Conservation (phyloP, 2,797 vertebrate species). For the Myotis vivesi region DNA sequence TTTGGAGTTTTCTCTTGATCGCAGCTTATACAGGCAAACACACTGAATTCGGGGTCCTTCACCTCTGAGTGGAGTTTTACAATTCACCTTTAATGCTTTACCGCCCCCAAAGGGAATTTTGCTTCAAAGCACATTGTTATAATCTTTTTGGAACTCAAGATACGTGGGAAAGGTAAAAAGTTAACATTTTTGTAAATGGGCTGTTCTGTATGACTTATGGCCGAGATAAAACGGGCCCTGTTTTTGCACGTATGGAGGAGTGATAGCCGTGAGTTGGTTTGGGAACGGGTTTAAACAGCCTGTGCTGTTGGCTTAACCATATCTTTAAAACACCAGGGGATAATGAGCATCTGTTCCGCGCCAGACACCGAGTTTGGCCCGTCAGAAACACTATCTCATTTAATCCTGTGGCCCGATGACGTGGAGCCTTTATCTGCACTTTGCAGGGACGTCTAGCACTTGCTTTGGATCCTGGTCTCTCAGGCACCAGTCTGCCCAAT, state of each 20-base stretch:
- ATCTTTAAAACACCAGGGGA: not conserved
- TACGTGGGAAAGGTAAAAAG: not conserved
- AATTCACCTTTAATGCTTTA: not conserved
- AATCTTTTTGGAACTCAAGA: not conserved
- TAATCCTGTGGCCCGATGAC: not conserved
- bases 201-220: not conserved
- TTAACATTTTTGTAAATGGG: accelerated
- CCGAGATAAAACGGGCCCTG: not conserved
- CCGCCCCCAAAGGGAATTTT: not conserved
- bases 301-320: not conserved
- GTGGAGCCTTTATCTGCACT: accelerated
- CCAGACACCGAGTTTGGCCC: not conserved
- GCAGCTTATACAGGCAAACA: accelerated
- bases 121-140: not conserved
- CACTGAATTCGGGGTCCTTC: accelerated
- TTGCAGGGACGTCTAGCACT: not conserved
- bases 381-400: accelerated
- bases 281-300: not conserved
- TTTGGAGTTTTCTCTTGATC: accelerated
- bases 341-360: not conserved
- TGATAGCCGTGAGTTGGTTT: accelerated
- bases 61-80: not conserved
- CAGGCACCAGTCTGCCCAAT: accelerated
- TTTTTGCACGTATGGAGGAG: accelerated
- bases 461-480: accelerated